These are phyloP conservation scores for Cephus runcator DNA, from an alignment of 2,888 invertebrate genomes.

Conservation along the genomic window DNA sequence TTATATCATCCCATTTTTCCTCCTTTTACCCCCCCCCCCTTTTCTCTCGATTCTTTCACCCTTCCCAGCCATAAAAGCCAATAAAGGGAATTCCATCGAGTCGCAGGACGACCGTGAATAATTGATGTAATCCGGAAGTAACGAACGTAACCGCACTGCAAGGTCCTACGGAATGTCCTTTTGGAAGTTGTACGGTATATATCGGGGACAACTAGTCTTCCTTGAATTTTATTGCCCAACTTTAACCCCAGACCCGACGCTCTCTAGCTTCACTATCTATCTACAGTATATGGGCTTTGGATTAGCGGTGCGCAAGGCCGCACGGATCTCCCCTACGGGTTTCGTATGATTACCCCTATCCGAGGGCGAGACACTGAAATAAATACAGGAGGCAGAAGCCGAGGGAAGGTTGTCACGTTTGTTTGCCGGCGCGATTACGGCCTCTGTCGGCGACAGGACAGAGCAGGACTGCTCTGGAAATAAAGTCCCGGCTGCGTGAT, in stretches of 20 bases:
- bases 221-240: neutral
- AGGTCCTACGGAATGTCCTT: constrained; percentile 17
- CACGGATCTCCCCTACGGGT: constrained; percentile 28
- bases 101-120: constrained; percentile 29
- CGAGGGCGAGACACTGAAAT: constrained; percentile 31
- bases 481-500: constrained; percentile 7
- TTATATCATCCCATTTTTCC: neutral
- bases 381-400: constrained; percentile 36
- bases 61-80: neutral
- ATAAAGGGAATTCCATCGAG: constrained; percentile 38
- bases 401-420: constrained; percentile 24
- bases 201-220: neutral
- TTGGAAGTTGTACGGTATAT: neutral
- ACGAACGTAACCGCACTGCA: constrained; percentile 29
- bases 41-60: neutral
- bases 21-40: neutral
- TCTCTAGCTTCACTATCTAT: neutral
- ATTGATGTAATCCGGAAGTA: constrained; percentile 42
- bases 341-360: constrained; percentile 52
- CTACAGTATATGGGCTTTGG: constrained; percentile 36
- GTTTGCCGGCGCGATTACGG: constrained; percentile 37
- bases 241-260: neutral
- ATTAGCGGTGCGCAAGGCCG: constrained; percentile 36
- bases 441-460: constrained; percentile 28
- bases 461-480: constrained; percentile 21